These are phyloP conservation scores for Bolborhynchus lineola DNA, from an alignment of 2,113 vertebrate species.

Conservation along the genomic window DNA sequence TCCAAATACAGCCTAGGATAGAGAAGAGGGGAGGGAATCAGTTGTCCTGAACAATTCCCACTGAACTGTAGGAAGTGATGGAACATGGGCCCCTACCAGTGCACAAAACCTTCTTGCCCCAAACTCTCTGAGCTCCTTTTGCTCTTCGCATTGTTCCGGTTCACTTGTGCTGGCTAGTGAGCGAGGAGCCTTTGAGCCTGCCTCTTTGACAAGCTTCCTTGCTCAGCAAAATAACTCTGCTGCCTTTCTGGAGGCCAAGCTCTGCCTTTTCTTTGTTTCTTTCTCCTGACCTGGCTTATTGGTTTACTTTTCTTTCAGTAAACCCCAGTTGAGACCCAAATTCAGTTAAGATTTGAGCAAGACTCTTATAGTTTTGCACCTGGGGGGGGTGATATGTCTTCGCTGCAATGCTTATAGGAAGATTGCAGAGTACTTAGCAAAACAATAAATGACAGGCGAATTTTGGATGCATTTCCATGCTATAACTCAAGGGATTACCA, in stretches of 20 bases:
- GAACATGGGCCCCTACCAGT: fast-evolving
- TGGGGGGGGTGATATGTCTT: not conserved
- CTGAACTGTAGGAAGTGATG: not conserved
- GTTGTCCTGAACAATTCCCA: not conserved
- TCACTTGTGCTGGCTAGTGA: not conserved
- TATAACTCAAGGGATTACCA: not conserved
- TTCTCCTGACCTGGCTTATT: not conserved
- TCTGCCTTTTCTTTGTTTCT: not conserved
- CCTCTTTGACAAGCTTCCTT: not conserved
- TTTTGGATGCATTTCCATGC: not conserved
- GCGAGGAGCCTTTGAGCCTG: not conserved
- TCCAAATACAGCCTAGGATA: not conserved
- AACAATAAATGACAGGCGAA: not conserved
- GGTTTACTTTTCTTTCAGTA: not conserved
- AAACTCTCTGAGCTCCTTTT: not conserved
- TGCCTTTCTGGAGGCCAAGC: not conserved
- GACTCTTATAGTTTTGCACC: not conserved
- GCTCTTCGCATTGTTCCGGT: not conserved
- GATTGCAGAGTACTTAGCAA: not conserved
- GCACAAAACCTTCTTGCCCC: not conserved
- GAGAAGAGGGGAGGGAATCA: not conserved
- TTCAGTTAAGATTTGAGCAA: not conserved
- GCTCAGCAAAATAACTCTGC: not conserved
- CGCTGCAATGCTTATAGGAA: not conserved
- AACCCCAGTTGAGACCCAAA: not conserved